These are phyloP conservation scores for Apeira syringaria DNA, from an alignment of 2,888 invertebrate species.

Conservation along the genomic window DNA sequence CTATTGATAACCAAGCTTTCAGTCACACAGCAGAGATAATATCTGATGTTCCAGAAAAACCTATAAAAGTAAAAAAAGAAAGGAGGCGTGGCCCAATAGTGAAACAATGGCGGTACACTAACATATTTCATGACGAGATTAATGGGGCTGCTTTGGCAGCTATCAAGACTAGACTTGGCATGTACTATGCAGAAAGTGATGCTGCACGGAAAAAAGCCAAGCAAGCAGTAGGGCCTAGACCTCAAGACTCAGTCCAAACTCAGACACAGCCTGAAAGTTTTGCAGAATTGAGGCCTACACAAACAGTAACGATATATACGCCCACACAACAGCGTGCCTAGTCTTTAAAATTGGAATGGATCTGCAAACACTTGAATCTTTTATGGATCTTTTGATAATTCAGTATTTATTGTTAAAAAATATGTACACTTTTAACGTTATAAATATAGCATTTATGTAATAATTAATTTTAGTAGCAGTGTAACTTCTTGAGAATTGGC, in stretches of 20 bases:
- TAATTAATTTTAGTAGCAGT: too few species aligned
- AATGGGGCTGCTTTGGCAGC: constrained; percentile 78
- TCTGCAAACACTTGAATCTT: constrained; percentile 23
- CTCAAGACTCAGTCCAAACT: constrained; percentile 58
- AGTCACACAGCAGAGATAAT: constrained; percentile 44
- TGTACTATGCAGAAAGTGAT: constrained; percentile 80
- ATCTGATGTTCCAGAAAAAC: constrained; percentile 45
- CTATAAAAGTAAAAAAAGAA: constrained; percentile 68
- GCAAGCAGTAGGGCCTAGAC: constrained; percentile 43
- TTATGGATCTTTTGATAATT: constrained; percentile 2
- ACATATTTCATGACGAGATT: constrained; percentile 82
- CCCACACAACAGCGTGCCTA: constrained; percentile 28
- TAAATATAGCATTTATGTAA: too few species aligned
- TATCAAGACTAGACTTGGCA: constrained; percentile 77
- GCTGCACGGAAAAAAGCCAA: constrained; percentile 75
- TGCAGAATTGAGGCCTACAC: constrained; percentile 62
- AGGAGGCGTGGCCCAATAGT: constrained; percentile 73
- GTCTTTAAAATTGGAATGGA: constrained; percentile 4
- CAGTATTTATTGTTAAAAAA: not conserved
- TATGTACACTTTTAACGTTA: not conserved
- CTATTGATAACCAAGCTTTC: constrained; percentile 53
- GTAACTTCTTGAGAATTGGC: not conserved
- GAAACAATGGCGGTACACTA: constrained; percentile 83
- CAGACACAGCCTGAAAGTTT: constrained; percentile 59
- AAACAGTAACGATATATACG: constrained; percentile 72